Evolutionary conservation across 2,797 vertebrate genomes (phyloP).

Genomic region (Salarias fasciatus): DNA sequence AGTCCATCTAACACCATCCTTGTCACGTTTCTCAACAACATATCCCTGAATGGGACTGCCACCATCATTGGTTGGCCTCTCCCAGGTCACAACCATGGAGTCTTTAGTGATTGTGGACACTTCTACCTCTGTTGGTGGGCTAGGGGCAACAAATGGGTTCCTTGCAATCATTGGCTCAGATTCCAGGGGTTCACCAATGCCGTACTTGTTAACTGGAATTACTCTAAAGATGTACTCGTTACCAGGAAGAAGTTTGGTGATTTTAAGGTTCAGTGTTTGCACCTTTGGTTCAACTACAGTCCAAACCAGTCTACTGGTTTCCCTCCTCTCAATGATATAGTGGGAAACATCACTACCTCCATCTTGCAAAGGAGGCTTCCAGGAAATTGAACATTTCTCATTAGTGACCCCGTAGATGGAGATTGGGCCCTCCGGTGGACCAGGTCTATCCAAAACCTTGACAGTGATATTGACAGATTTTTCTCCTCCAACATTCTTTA

Average conservation of each 20-base stretch:
- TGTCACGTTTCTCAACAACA: constrained; percentile 96
- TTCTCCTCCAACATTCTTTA: constrained; percentile 97
- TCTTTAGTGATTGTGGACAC: constrained; percentile 94
- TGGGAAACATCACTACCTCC: constrained; percentile 95
- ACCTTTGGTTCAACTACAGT: constrained; percentile 93
- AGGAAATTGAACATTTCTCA: constrained; percentile 94
- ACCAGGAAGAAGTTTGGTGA: constrained; percentile 95
- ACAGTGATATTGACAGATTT: constrained; percentile 90
- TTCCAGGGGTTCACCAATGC: constrained; percentile 95
- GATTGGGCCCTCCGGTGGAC: constrained; percentile 94
- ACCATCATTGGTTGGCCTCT: constrained; percentile 92
- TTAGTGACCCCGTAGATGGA: constrained; percentile 89
- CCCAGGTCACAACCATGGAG: constrained; percentile 97
- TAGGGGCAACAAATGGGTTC: constrained; percentile 93
- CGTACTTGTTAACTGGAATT: constrained; percentile 98
- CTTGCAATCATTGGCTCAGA: constrained; percentile 91
- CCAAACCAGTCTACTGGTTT: constrained; percentile 98
- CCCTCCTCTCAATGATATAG: constrained; percentile 95
- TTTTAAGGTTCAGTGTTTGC: constrained; percentile 92
- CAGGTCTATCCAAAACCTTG: constrained; percentile 97
- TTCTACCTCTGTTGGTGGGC: constrained; percentile 91
- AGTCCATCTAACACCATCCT: constrained; percentile 96
- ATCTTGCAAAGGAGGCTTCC: constrained; percentile 95
- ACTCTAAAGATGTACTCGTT: constrained; percentile 99
- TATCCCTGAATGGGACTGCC: constrained; percentile 95